Base-by-base conservation (phyloP, 2,797 vertebrate genomes). In the Enteromius argenteus region DNA sequence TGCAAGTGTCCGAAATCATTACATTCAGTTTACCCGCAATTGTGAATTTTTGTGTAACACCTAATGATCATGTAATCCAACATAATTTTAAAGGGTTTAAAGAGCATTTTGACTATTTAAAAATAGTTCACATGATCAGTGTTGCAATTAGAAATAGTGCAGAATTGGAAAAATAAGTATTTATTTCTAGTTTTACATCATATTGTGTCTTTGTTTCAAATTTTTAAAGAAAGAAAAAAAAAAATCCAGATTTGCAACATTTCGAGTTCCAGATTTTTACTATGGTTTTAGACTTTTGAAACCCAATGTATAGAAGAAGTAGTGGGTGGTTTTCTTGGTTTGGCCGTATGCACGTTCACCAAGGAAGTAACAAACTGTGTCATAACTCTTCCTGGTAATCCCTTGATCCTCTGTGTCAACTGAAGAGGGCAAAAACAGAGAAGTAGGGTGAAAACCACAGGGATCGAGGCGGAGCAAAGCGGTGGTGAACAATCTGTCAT, bases 301-400 rank as follows among this genome's bases (percentile, higher is more conserved):
- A 53, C n/a, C 13, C 53, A 60, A 3, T 23, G 73, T n/a, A 35
- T 74, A 53, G 21, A 37, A 23, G 27, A 35, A 14, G 53, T 30
- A 32, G 23, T 60, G 11, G 76, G 53, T 17, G 39, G 10, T 60
- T 81, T 60, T 72, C 23, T 32, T 15, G 23, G 30, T 73, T 62
- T 62, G 30, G 39, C 14, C 67, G 46, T 30, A 30, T 72, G 27
- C 14, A 15, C 17, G 5, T 5, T 6, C 14, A 56, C 35, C 21
- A 49, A 64, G 21, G 39, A 82, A 66, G 2, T 74, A 35, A 23
- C 10, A 71, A 49, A 49, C 42, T 4, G 7, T 30, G 5, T 60
- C 39, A 37, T 74, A 21, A 17, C 46, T 80, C 78, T 42, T 81
- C 35, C 77, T 86, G 85, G 81, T 84, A 76, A 83, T 84, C 15